A percentile compares a stretch with the other conserved stretches of the same genome.
Evolutionary conservation across 1,140 invertebrate species (phyloP).

Genomic region (Dinoponera quadriceps): DNA sequence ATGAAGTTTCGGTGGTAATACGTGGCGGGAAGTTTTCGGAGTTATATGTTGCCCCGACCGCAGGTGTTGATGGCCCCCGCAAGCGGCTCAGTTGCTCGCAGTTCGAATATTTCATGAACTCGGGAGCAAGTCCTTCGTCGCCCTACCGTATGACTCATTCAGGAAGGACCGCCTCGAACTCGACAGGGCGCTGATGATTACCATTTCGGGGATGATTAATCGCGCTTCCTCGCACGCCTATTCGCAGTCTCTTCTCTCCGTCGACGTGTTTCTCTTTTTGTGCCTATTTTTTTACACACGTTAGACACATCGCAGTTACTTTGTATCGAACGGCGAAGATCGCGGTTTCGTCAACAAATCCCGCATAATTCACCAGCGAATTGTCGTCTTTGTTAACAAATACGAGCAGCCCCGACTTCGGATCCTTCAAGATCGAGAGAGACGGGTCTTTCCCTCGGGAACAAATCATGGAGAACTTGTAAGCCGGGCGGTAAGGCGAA

Average conservation of each 20-base stretch:
- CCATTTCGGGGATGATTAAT: conserved; percentile 47
- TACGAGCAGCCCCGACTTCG: conserved; percentile 54
- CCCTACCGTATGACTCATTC: conserved; percentile 68
- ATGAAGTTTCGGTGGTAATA: background rate
- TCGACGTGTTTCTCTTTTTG: background rate
- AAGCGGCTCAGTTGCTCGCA: conserved; percentile 68
- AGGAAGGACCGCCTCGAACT: conserved; percentile 53
- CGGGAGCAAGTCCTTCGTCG: conserved; percentile 63
- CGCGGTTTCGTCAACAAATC: conserved; percentile 60
- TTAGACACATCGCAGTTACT: background rate
- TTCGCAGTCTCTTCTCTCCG: background rate
- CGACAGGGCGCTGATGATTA: conserved; percentile 47
- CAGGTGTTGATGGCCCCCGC: conserved; percentile 73
- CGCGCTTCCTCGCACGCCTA: background rate
- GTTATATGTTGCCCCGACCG: conserved; percentile 62
- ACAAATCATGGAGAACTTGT: conserved; percentile 75
- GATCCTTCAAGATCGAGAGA: conserved; percentile 56
- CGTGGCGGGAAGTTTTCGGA: conserved; percentile 34
- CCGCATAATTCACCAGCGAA: conserved; percentile 60
- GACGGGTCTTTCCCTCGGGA: conserved; percentile 67
- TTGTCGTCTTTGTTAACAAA: conserved; percentile 68
- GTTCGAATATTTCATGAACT: conserved; percentile 77
- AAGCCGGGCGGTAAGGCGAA: conserved; percentile 34
- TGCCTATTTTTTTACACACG: background rate
- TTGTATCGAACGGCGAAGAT: conserved; percentile 13